These are phyloP conservation scores for Anoplolepis gracilipes DNA, from an alignment of 1,140 invertebrate species.

Conservation along the genomic window DNA sequence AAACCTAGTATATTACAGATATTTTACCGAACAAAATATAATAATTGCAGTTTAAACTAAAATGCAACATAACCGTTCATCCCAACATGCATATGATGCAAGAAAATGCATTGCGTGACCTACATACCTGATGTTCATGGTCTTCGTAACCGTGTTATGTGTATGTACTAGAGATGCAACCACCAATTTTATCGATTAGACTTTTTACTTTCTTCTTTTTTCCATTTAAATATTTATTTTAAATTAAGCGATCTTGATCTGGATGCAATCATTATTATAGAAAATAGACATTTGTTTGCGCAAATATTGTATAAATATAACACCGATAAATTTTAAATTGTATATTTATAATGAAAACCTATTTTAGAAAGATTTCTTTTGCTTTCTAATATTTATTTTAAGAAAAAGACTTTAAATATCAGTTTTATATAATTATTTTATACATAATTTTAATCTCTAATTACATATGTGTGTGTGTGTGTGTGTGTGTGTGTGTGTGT, in stretches of 20 bases:
- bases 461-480: neutral
- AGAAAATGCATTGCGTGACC: constrained; percentile 51
- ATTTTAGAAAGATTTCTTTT: neutral
- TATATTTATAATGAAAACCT: neutral
- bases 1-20: neutral
- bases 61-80: constrained; percentile 26
- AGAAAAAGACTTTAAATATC: neutral
- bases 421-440: neutral
- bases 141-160: constrained; percentile 32
- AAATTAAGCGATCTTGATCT: neutral
- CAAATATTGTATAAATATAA: too few relatives aligned
- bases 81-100: constrained; percentile 12
- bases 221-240: constrained; percentile 13
- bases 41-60: constrained; percentile 24
- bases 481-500: neutral
- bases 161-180: constrained; percentile 7
- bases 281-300: neutral
- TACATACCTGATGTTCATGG: constrained; percentile 38
- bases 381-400: neutral
- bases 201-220: neutral
- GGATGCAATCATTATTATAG: neutral
- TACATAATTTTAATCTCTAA: neutral
- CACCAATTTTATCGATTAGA: constrained; percentile 36
- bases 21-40: constrained; percentile 1
- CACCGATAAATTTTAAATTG: neutral